phyloP scores from a whole-genome alignment of 2,113 vertebrate genomes.

The Carassius gibelio region DNA sequence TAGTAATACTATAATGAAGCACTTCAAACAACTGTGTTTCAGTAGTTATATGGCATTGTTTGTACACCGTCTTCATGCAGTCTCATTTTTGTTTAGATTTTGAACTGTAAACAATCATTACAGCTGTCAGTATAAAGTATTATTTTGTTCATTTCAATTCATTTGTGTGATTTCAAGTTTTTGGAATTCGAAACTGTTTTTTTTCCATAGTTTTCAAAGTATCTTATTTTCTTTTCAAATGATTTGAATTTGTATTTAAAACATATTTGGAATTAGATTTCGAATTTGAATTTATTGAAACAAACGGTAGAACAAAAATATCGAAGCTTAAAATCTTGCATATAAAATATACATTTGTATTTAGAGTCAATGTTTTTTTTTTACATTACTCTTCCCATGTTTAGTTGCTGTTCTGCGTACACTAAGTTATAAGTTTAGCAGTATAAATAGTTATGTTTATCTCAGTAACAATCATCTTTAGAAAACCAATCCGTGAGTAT shows the following conservation, averaged over 20 bases:
- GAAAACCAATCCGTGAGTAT: not conserved
- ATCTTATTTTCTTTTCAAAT: too few species aligned
- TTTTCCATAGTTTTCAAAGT: not conserved
- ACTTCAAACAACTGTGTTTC: not conserved
- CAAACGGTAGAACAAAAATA: not conserved
- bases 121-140: not conserved
- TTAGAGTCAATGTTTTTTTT: not conserved
- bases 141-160: too few species aligned
- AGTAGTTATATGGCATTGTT: not conserved
- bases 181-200: not conserved
- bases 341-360: not conserved
- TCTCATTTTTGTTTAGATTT: not conserved
- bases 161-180: not conserved
- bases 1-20: slow-evolving; percentile 1
- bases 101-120: not conserved
- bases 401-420: not conserved
- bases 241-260: not conserved
- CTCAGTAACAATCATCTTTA: not conserved
- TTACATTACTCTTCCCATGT: not conserved
- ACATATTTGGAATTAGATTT: not conserved
- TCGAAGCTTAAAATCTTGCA: not conserved
- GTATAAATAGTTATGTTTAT: not conserved
- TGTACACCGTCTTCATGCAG: not conserved
- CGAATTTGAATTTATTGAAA: not conserved
- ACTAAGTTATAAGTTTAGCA: not conserved